Evolutionary conservation across 1,140 invertebrate species (phyloP).

Genomic region (Heliconius melpomene): DNA sequence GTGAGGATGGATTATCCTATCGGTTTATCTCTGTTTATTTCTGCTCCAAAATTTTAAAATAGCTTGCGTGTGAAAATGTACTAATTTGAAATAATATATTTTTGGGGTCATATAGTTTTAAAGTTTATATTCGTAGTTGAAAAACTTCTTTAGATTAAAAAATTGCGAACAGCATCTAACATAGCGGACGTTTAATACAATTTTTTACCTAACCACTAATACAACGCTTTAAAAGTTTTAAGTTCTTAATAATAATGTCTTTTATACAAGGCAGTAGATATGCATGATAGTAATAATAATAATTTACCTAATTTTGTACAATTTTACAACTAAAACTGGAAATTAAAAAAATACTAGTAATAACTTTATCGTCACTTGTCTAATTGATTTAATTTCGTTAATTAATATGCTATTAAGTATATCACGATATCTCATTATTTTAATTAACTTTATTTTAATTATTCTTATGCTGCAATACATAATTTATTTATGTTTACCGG

Average conservation of each 20-base stretch:
- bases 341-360: neutral
- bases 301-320: no score
- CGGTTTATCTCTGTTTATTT: conserved; percentile 19
- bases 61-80: conserved; percentile 5
- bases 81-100: neutral
- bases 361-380: neutral
- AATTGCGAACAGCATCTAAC: no score
- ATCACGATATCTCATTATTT: no score
- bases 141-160: neutral
- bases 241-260: no score
- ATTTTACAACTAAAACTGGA: neutral
- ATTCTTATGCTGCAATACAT: neutral
- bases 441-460: neutral
- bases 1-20: conserved; percentile 19
- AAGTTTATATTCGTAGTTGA: neutral
- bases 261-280: no score
- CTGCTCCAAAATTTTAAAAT: conserved; percentile 4
- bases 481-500: neutral
- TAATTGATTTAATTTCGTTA: neutral
- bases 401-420: no score
- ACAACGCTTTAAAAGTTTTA: no score
- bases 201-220: no score
- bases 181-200: no score
- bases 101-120: neutral
- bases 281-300: no score